Conservation (phyloP, 37 sponge, comb jelly and placozoan species). For the Tethya wilhelma region DNA sequence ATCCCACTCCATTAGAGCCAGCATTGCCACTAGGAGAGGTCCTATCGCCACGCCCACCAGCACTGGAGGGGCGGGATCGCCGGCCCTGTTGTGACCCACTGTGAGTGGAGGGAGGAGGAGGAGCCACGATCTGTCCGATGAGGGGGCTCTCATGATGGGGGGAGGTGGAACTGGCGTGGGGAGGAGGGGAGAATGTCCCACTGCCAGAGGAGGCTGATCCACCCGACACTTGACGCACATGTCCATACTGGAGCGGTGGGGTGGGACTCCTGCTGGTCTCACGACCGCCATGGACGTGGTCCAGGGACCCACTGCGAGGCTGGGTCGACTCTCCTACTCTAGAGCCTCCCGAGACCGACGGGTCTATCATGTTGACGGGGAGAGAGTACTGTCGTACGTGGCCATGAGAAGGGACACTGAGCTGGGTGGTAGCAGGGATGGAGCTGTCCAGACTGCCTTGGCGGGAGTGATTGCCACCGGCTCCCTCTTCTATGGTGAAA, state of each 20-base stretch:
- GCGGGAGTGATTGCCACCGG: background rate
- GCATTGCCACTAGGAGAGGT: background rate
- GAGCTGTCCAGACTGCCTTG: conserved; percentile 42
- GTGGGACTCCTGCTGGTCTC: conserved; percentile 5
- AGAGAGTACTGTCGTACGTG: conserved; percentile 24
- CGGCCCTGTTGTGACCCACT: too few relatives aligned
- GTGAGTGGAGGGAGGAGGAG: too few relatives aligned
- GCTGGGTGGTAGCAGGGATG: background rate
- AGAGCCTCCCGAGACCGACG: background rate
- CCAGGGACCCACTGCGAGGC: too few relatives aligned
- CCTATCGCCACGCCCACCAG: background rate
- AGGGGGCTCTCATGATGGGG: too few relatives aligned
- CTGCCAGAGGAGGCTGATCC: conserved; percentile 17
- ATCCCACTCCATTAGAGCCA: background rate
- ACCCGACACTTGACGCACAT: conserved; percentile 17
- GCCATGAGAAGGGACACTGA: background rate
- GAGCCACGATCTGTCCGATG: too few relatives aligned
- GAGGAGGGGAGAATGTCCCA: conserved; percentile 36
- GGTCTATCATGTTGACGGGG: conserved; percentile 21
- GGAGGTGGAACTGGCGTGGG: background rate
- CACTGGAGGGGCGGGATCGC: background rate
- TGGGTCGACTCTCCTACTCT: too few relatives aligned
- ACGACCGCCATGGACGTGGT: background rate
- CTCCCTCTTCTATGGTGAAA: too few relatives aligned
- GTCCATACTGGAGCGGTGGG: conserved; percentile 16